A percentile compares a stretch with the other conserved stretches of the same genome.
Evolutionary conservation across 2,113 vertebrate species (phyloP).

Genomic region (Tachysurus fulvidraco): DNA sequence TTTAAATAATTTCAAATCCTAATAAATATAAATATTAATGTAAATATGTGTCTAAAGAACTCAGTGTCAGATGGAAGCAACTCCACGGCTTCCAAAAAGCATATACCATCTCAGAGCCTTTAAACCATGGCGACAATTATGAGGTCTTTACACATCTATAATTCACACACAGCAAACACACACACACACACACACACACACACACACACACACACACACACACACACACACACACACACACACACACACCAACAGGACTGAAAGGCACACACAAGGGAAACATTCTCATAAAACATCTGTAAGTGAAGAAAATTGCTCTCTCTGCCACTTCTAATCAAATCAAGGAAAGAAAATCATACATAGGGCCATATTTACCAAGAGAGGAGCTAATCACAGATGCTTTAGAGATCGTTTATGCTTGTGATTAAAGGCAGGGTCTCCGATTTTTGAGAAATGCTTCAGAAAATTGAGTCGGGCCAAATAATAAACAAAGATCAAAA

Average conservation of each 20-base stretch:
- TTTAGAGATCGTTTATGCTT: not conserved
- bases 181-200: not conserved
- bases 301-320: not conserved
- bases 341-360: not conserved
- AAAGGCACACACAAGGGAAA: not conserved
- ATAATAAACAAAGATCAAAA: no score
- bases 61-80: not conserved
- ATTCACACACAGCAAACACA: not conserved
- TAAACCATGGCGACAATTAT: not conserved
- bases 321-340: not conserved
- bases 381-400: not conserved
- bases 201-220: not conserved
- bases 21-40: not conserved
- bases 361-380: not conserved
- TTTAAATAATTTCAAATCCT: not conserved
- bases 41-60: not conserved
- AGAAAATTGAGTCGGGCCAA: no score
- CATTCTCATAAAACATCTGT: conserved; percentile 5
- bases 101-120: not conserved
- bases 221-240: not conserved
- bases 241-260: not conserved
- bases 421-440: no score
- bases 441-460: no score
- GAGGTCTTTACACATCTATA: conserved; percentile 1
- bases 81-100: not conserved